These are phyloP conservation scores for Microctonus brassicae DNA, from an alignment of 2,888 invertebrate genomes.

Conservation along the genomic window DNA sequence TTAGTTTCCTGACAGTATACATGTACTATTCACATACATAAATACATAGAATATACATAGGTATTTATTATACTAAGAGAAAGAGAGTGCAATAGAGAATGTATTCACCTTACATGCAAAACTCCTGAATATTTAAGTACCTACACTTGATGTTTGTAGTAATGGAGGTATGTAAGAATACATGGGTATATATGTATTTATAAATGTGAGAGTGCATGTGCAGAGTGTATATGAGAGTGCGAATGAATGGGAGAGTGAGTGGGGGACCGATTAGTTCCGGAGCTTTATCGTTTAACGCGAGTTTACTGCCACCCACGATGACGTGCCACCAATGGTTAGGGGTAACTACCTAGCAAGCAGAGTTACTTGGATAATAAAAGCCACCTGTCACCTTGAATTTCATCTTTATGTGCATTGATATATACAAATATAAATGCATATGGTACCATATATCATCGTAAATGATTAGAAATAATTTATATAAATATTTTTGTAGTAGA, in stretches of 20 bases:
- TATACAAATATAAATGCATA: neutral
- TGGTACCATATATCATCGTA: neutral
- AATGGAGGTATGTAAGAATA: neutral
- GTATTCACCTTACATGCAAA: conserved; percentile 1
- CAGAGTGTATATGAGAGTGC: neutral
- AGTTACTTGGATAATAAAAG: conserved; percentile 34
- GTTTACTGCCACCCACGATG: conserved; percentile 46
- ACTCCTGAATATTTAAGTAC: conserved; percentile 37
- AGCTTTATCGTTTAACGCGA: conserved; percentile 57
- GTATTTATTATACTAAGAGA: neutral
- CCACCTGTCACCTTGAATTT: conserved; percentile 26
- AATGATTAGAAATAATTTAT: too few relatives aligned
- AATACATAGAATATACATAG: neutral
- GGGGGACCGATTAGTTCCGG: conserved; percentile 54
- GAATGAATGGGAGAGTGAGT: conserved; percentile 33
- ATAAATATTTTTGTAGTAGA: too few relatives aligned
- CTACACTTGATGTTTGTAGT: conserved; percentile 23
- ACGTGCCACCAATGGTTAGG: conserved; percentile 41
- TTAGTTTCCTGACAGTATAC: conserved; percentile 20
- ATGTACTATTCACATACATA: neutral
- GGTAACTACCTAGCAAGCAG: conserved; percentile 36
- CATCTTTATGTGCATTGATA: neutral
- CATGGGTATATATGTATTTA: too few relatives aligned
- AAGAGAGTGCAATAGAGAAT: conserved; percentile 8
- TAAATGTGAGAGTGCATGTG: too few relatives aligned